phyloP scores from a whole-genome alignment of 2,113 vertebrate species.

The Sylvietta virens region DNA sequence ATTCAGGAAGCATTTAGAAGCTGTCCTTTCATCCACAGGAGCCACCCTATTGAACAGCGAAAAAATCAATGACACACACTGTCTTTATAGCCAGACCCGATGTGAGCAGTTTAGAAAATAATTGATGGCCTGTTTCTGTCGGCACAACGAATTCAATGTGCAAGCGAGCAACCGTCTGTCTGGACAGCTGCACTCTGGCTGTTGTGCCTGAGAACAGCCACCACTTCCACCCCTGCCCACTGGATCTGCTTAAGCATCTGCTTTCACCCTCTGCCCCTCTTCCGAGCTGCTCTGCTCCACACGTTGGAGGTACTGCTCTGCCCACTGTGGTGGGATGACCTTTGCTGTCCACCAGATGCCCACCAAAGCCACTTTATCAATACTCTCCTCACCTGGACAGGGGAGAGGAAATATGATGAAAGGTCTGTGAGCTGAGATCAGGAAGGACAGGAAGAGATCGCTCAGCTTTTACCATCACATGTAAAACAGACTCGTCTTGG shows the following conservation, averaged over 20 bases:
- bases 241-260: accelerated
- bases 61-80: not conserved
- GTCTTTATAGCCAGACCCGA: not conserved
- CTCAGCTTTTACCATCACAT: accelerated
- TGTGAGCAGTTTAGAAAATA: not conserved
- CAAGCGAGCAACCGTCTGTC: not conserved
- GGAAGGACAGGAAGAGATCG: not conserved
- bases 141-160: not conserved
- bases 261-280: not conserved
- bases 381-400: not conserved
- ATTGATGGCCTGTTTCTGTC: not conserved
- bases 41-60: not conserved
- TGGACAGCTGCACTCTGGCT: not conserved
- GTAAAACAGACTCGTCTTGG: not conserved
- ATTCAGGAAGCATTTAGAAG: not conserved
- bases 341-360: not conserved
- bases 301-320: accelerated
- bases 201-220: not conserved
- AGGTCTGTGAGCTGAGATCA: not conserved
- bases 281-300: not conserved
- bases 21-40: not conserved
- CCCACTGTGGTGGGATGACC: not conserved
- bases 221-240: not conserved
- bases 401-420: not conserved
- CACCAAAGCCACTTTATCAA: not conserved